These are phyloP conservation scores for Drosophila engyochracea DNA, from an alignment of 2,888 invertebrate species.

Conservation along the genomic window DNA sequence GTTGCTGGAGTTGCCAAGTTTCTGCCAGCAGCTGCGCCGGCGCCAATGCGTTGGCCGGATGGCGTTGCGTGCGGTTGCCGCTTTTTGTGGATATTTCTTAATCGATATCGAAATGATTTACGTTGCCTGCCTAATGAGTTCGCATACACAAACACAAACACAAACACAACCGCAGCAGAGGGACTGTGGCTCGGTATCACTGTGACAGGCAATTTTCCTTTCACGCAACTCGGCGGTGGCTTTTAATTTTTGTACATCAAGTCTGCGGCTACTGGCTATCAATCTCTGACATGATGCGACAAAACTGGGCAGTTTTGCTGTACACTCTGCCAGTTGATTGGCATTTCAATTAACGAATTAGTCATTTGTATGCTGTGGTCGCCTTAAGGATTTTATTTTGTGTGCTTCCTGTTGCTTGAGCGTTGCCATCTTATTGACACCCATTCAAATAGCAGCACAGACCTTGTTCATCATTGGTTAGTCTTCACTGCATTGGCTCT, in stretches of 20 bases:
- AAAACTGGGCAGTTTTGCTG: constrained; percentile 39
- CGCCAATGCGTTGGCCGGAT: constrained; percentile 44
- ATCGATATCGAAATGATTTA: constrained; percentile 82
- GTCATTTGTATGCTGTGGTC: constrained; percentile 64
- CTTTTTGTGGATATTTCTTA: constrained; percentile 72
- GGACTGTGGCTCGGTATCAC: constrained; percentile 4
- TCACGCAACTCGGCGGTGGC: constrained; percentile 67
- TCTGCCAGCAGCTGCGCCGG: constrained; percentile 58
- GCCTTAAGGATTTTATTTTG: not conserved
- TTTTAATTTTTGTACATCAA: constrained; percentile 44
- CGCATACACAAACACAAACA: constrained; percentile 68
- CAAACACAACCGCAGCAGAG: constrained; percentile 2
- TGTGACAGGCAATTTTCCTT: constrained; percentile 53
- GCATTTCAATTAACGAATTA: constrained; percentile 83
- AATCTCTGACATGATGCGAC: constrained; percentile 74
- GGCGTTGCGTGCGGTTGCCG: constrained; percentile 70
- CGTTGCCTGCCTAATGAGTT: constrained; percentile 79
- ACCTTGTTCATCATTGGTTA: constrained; percentile 22
- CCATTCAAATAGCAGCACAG: not conserved
- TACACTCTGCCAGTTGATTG: constrained; percentile 64
- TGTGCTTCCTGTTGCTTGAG: constrained; percentile 2
- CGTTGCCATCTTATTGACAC: constrained; percentile 40
- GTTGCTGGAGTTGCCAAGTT: not conserved
- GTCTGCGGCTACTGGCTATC: constrained; percentile 58
- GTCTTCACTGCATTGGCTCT: constrained; percentile 8